Evolutionary conservation across 2,113 vertebrate species (phyloP).

Genomic region (Callospermophilus lateralis): DNA sequence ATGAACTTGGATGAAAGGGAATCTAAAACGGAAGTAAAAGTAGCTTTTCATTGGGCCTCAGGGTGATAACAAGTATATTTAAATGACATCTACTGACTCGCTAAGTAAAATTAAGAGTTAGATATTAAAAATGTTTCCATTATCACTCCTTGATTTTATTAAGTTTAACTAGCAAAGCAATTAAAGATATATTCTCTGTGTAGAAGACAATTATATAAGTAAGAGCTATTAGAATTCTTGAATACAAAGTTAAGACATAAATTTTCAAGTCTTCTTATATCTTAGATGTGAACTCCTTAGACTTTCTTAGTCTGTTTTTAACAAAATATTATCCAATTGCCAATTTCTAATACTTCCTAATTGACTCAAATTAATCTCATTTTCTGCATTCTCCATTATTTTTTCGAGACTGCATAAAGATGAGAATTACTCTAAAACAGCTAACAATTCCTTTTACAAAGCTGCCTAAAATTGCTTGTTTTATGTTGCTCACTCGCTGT

Average conservation of each 20-base stretch:
- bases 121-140: background rate
- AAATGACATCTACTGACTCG: background rate
- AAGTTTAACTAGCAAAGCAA: constrained; percentile 51
- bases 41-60: background rate
- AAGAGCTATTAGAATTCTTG: background rate
- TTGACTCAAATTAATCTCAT: constrained; percentile 54
- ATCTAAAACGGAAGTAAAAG: constrained; percentile 1
- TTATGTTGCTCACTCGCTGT: constrained; percentile 80
- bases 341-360: constrained; percentile 53
- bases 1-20: background rate
- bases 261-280: constrained; percentile 48
- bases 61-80: background rate
- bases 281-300: background rate
- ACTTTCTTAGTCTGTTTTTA: constrained; percentile 6
- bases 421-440: constrained; percentile 45
- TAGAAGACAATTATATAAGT: constrained; percentile 50
- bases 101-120: constrained; percentile 4
- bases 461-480: constrained; percentile 73
- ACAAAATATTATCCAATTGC: constrained; percentile 42
- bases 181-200: constrained; percentile 9
- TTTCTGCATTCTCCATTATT: constrained; percentile 32
- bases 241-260: constrained; percentile 6
- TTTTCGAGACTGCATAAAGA: constrained; percentile 18
- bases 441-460: constrained; percentile 54
- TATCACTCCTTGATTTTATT: background rate